Conservation (phyloP, 2,888 invertebrate genomes). For the Erannis defoliaria region DNA sequence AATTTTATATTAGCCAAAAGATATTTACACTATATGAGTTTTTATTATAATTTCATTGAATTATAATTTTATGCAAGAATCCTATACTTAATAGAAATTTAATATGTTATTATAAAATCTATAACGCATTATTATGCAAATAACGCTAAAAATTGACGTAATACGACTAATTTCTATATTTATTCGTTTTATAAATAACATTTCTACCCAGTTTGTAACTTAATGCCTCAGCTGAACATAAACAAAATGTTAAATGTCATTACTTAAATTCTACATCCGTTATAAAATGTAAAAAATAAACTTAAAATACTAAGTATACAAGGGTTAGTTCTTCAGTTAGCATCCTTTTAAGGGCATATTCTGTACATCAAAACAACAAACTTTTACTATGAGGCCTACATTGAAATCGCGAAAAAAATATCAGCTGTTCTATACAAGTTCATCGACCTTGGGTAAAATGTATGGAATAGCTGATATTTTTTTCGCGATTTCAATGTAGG, state of each 20-base stretch:
- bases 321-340: no score
- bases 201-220: conserved; percentile 5
- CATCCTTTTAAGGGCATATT: no score
- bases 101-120: conserved; percentile 25
- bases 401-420: no score
- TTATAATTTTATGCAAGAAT: conserved; percentile 22
- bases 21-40: background rate
- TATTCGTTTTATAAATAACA: conserved; percentile 1
- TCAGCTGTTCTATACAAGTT: no score
- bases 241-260: background rate
- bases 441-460: no score
- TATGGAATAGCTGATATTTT: no score
- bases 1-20: background rate
- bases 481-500: no score
- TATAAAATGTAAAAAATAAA: background rate
- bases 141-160: background rate
- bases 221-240: conserved; percentile 1
- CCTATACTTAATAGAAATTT: conserved; percentile 16
- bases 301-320: background rate
- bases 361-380: no score
- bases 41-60: conserved; percentile 3
- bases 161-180: conserved; percentile 13
- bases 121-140: conserved; percentile 23
- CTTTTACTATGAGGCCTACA: no score
- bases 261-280: background rate